Conservation (phyloP, 1,140 invertebrate species). For the Zaprionus lachaisei region DNA sequence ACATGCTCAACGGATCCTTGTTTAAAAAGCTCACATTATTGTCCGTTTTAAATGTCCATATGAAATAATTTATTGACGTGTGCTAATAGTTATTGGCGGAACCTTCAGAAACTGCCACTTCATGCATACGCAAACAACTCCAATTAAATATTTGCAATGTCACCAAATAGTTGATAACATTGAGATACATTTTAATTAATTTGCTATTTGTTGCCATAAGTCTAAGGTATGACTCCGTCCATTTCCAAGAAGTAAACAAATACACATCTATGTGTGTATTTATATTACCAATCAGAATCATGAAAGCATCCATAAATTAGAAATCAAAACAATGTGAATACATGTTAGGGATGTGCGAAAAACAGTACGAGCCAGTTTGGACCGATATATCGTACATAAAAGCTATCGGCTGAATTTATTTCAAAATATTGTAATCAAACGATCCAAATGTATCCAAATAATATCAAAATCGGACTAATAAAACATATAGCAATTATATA, state of each 20-base stretch:
- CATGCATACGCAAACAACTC: neutral
- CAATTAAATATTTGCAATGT: neutral
- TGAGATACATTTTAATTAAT: neutral
- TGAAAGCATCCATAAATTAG: conserved; percentile 6
- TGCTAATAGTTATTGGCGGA: neutral
- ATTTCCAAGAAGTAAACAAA: conserved; percentile 1
- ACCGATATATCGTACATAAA: neutral
- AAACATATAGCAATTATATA: neutral
- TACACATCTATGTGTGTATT: neutral
- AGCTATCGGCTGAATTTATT: neutral
- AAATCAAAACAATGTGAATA: neutral
- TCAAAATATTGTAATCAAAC: too few relatives aligned
- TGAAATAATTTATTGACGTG: neutral
- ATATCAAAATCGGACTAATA: neutral
- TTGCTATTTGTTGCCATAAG: neutral
- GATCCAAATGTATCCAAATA: too few relatives aligned
- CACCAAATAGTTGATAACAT: neutral
- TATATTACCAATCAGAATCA: neutral
- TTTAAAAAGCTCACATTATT: neutral
- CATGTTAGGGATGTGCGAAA: neutral
- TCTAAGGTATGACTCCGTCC: neutral
- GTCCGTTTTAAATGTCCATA: neutral
- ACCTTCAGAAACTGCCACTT: neutral
- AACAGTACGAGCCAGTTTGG: neutral
- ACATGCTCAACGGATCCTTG: neutral